phyloP scores from a whole-genome alignment of 2,888 invertebrate species.

The Tipula confusa region DNA sequence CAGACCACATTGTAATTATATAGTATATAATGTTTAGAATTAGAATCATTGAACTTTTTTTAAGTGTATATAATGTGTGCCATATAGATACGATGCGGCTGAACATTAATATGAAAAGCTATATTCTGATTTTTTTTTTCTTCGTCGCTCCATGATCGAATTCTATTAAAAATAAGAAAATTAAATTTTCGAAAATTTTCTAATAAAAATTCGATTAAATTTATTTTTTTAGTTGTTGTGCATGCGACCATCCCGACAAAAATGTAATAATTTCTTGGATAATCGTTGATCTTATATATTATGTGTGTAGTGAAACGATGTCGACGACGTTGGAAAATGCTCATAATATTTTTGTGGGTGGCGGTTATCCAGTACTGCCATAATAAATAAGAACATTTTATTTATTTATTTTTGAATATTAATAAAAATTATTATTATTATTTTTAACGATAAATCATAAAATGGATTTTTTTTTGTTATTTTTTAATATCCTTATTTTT shows the following conservation, averaged over 20 bases:
- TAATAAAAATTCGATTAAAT: conserved; percentile 3
- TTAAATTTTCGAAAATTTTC: neutral
- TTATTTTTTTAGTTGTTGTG: neutral
- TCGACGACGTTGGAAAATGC: neutral
- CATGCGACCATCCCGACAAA: neutral
- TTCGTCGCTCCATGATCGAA: neutral
- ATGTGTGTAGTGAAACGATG: too few relatives aligned
- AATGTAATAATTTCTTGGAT: conserved; percentile 6
- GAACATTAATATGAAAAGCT: neutral
- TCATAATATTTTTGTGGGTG: neutral
- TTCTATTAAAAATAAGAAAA: conserved; percentile 3
- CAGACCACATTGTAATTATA: neutral
- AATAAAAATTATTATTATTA: neutral
- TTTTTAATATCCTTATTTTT: conserved; percentile 14
- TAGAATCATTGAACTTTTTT: neutral
- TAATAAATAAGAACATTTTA: neutral
- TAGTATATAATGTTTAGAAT: too few relatives aligned
- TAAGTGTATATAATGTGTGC: neutral
- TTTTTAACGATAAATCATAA: conserved; percentile 25
- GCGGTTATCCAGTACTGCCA: neutral
- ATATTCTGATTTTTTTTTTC: neutral
- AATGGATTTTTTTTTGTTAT: neutral
- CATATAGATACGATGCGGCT: neutral
- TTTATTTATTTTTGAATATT: conserved; percentile 25
- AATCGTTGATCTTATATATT: neutral